Evolutionary conservation across 2,797 vertebrate species (phyloP).

Genomic region (Xiphophorus birchmanni): DNA sequence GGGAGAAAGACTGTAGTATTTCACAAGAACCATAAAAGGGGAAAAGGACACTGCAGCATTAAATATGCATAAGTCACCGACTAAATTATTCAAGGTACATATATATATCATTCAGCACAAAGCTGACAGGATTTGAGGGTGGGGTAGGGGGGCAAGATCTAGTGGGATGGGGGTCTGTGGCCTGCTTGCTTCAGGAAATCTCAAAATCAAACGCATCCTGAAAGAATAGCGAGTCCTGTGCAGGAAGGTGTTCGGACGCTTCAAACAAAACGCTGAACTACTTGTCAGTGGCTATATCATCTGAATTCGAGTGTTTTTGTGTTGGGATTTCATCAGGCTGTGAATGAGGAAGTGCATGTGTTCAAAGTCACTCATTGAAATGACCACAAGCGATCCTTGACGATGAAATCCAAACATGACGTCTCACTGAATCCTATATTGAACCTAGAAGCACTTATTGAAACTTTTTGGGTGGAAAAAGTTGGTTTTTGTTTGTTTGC

Average conservation of each 20-base stretch:
- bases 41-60: constrained; percentile 78
- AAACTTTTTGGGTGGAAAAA: background rate
- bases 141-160: constrained; percentile 56
- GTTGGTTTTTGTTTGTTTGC: background rate
- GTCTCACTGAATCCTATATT: background rate
- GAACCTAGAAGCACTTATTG: background rate
- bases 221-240: background rate
- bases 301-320: background rate
- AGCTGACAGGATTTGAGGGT: constrained; percentile 61
- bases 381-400: background rate
- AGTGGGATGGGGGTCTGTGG: constrained; percentile 46
- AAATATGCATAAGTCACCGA: constrained; percentile 81
- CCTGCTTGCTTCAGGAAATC: constrained; percentile 39
- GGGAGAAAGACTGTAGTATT: constrained; percentile 70
- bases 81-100: constrained; percentile 84
- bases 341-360: background rate
- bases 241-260: constrained; percentile 2
- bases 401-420: background rate
- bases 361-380: background rate
- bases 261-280: background rate
- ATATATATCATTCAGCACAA: constrained; percentile 77
- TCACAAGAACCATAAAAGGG: constrained; percentile 74
- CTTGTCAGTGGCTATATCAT: background rate
- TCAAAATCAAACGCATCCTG: constrained; percentile 49
- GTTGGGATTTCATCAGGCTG: background rate